These are phyloP conservation scores for Orthonevra nobilis DNA, from an alignment of 2,888 invertebrate genomes.

Conservation along the genomic window DNA sequence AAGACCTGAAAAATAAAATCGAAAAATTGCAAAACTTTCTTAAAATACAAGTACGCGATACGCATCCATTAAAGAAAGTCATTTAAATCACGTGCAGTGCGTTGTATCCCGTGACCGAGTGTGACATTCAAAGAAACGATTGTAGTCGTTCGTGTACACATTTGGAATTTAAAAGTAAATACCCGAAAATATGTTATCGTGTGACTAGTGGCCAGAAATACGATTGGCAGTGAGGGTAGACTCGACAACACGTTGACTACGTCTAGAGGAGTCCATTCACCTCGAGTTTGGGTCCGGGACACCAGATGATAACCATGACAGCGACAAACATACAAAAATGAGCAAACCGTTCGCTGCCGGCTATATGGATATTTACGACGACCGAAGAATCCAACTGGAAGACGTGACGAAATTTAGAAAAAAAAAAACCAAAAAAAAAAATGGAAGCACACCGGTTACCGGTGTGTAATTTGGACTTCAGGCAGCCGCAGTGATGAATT, in stretches of 20 bases:
- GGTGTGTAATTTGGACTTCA: slow-evolving; percentile 36
- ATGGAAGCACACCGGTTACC: slow-evolving; percentile 5
- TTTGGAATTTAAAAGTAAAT: too few species aligned
- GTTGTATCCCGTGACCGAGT: too few species aligned
- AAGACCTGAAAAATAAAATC: too few species aligned
- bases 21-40: too few species aligned
- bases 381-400: not conserved
- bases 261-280: slow-evolving; percentile 45
- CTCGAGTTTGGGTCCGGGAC: slow-evolving; percentile 38
- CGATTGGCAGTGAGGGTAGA: slow-evolving; percentile 8
- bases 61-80: too few species aligned
- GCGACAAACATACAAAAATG: not conserved
- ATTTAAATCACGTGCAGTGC: too few species aligned
- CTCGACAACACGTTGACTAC: slow-evolving; percentile 6
- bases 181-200: too few species aligned
- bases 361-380: too few species aligned
- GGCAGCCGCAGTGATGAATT: slow-evolving; percentile 36
- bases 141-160: too few species aligned
- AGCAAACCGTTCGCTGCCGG: not conserved
- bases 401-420: slow-evolving; percentile 33
- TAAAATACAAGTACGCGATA: too few species aligned
- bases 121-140: too few species aligned
- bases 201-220: not conserved
- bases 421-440: too few species aligned
- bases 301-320: slow-evolving; percentile 29